phyloP scores from a whole-genome alignment of 2,888 invertebrate genomes.

The Hedychridium roseum region DNA sequence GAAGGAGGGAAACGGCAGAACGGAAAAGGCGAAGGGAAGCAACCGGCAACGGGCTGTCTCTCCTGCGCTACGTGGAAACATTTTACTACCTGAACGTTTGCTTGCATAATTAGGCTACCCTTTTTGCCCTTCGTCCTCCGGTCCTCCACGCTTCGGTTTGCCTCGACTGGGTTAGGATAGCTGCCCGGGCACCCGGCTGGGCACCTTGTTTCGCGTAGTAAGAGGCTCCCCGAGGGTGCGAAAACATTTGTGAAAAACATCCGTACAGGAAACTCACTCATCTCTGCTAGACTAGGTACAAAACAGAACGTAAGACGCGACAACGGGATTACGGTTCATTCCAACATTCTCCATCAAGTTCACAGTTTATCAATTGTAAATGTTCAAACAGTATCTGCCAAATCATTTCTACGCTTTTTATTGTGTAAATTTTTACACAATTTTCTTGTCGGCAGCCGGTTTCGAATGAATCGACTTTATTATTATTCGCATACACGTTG shows the following conservation, averaged over 20 bases:
- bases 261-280: constrained; percentile 8
- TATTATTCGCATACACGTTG: too few relatives aligned
- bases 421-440: too few relatives aligned
- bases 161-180: constrained; percentile 12
- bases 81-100: constrained; percentile 53
- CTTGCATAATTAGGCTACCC: constrained; percentile 52
- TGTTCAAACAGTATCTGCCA: too few relatives aligned
- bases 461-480: too few relatives aligned
- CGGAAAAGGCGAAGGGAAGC: neutral
- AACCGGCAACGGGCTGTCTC: constrained; percentile 17
- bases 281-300: too few relatives aligned
- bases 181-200: constrained; percentile 19
- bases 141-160: neutral
- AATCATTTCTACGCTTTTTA: too few relatives aligned
- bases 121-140: constrained; percentile 32
- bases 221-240: constrained; percentile 32
- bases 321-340: too few relatives aligned
- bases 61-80: constrained; percentile 31
- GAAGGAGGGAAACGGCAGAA: constrained; percentile 3
- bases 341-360: too few relatives aligned
- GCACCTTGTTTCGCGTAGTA: constrained; percentile 34
- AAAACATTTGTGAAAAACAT: constrained; percentile 52
- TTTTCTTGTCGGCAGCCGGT: too few relatives aligned
- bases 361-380: too few relatives aligned
- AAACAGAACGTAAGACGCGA: too few relatives aligned